Evolutionary conservation across 2,113 vertebrate species (phyloP), one percentile per base, ranked within the genome.

Genomic region (Ptilonorhynchus violaceus): DNA sequence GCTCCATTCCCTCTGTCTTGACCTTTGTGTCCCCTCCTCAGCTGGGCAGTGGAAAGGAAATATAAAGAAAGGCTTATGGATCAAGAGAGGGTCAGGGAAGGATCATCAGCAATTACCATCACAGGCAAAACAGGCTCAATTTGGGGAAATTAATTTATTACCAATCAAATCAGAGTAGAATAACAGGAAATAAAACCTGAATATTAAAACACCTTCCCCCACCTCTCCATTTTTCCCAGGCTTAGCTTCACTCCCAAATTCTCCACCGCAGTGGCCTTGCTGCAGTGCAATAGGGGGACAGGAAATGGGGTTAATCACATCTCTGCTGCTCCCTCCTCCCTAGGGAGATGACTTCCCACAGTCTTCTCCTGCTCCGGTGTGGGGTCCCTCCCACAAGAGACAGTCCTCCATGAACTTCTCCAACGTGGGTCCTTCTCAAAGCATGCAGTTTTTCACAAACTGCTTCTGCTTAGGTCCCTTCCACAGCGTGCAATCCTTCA

Each of bases 261-360:
- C 62, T 62, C 39, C 6, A 18, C 46, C 28, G 53, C 20, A 39
- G 37, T 39, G 37, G 37, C 11, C 68, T 7, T 9, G 25, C 49
- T 76, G 28, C 11, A 46, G 22, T 3, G 7, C 15, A 3, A 3
- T 2, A n/a, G 5, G 3, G 12, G 13, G 6, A 17, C 2, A 18
- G 22, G 31, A 11, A 78, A 78, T 10, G 6, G 27, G 20, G 7
- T n/a, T 52, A 52, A 52, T 67, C 19, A 41, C 21, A 24, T 46
- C 8, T 73, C 22, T 78, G 31, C 44, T 5, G 0, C 6, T 84
- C 19, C 12, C 39, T 76, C 21, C 20, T 56, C 19, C 10, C 72
- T 3, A 52, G 28, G 0, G 1, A 33, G 16, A 30, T 28, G 23
- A 59, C 33, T 46, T 37, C 37, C 46, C 7, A 15, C 1, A 28